Evolutionary conservation across 1,140 invertebrate species (phyloP).

Genomic region (Cheumatopsyche charites): DNA sequence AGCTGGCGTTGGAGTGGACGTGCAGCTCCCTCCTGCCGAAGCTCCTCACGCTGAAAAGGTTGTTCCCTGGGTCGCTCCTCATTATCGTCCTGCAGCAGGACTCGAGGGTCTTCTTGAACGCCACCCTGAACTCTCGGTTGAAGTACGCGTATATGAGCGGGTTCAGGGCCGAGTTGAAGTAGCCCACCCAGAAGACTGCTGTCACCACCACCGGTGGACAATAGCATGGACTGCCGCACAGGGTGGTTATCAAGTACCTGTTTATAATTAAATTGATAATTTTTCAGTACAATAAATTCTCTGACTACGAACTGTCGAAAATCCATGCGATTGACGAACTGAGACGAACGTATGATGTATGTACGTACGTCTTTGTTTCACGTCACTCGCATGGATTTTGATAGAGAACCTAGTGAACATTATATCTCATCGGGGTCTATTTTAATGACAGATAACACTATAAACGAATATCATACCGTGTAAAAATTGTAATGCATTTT

Average conservation of each 20-base stretch:
- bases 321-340: too few species aligned
- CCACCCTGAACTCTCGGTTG: slow-evolving; percentile 92
- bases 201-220: slow-evolving; percentile 80
- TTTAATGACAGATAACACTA: too few species aligned
- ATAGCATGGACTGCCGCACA: slow-evolving; percentile 76
- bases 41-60: slow-evolving; percentile 40
- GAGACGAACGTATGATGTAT: too few species aligned
- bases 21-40: slow-evolving; percentile 45
- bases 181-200: slow-evolving; percentile 95
- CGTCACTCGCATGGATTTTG: too few species aligned
- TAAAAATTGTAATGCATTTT: too few species aligned
- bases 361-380: too few species aligned
- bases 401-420: too few species aligned
- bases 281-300: too few species aligned
- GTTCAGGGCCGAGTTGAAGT: slow-evolving; percentile 96
- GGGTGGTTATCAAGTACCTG: slow-evolving; percentile 82
- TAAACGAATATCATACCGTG: too few species aligned
- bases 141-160: slow-evolving; percentile 97
- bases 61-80: slow-evolving; percentile 37
- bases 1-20: slow-evolving; percentile 46
- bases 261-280: slow-evolving; percentile 4
- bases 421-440: too few species aligned
- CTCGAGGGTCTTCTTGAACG: slow-evolving; percentile 86
- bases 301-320: too few species aligned
- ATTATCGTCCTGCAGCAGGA: slow-evolving; percentile 43